Conservation (phyloP, 30 jellyfish, hydroid and myxozoan genomes). For the Aurelia aurita region DNA sequence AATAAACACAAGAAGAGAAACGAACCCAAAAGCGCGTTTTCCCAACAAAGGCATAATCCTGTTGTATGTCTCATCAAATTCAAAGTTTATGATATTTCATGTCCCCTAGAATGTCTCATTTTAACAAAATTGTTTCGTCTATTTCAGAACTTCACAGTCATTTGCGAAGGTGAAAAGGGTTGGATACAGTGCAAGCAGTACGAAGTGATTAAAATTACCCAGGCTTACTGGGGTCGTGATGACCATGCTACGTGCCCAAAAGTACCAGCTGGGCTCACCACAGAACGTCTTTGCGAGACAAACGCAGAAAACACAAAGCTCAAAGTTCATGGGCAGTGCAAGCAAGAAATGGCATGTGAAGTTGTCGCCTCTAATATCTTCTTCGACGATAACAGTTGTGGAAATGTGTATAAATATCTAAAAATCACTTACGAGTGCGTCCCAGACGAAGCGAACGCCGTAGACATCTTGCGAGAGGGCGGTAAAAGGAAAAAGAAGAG, state of each 20-base stretch:
- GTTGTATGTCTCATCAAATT: too few species aligned
- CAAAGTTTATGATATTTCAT: too few species aligned
- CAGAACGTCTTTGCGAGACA: conserved; percentile 96
- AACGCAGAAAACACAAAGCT: conserved; percentile 85
- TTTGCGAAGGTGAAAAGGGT: conserved; percentile 99
- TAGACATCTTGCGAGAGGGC: conserved; percentile 96
- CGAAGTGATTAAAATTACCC: conserved; percentile 88
- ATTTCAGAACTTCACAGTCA: conserved; percentile 96
- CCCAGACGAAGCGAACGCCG: conserved; percentile 99
- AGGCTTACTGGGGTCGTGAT: conserved; percentile 99
- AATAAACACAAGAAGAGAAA: too few species aligned
- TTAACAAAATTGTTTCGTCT: background rate
- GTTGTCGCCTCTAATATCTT: conserved; percentile 99
- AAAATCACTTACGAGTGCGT: conserved; percentile 98
- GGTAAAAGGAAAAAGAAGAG: conserved; percentile 97
- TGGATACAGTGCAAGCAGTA: conserved; percentile 99
- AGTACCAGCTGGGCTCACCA: conserved; percentile 97
- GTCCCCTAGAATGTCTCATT: too few species aligned
- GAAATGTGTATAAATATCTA: conserved; percentile 95
- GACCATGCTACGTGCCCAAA: conserved; percentile 96
- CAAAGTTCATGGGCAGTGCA: conserved; percentile 98
- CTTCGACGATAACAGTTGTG: conserved; percentile 99
- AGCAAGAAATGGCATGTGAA: conserved; percentile 99
- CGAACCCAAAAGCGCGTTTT: too few species aligned
- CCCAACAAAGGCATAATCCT: too few species aligned